Percentiles rank a stretch among this genome's conserved stretches.
phyloP scores from a whole-genome alignment of 1,140 invertebrate genomes.

The Ceratina calcarata region DNA sequence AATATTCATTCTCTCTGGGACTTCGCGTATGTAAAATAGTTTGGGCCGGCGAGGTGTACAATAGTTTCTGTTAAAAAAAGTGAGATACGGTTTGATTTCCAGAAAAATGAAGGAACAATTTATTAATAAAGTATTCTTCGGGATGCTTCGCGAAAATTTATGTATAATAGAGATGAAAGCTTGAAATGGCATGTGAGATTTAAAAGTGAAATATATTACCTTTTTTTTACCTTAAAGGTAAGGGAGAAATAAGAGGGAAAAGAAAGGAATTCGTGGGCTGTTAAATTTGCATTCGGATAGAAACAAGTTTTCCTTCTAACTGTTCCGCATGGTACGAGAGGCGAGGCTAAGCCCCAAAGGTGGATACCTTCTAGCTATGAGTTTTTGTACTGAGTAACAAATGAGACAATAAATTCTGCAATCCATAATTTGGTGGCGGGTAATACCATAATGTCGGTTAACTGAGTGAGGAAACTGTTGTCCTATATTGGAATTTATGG shows the following conservation, averaged over 20 bases:
- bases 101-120: too few relatives aligned
- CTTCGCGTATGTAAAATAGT: conserved; percentile 5
- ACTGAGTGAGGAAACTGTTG: conserved; percentile 18
- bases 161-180: not conserved
- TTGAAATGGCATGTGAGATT: not conserved
- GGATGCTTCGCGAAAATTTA: too few relatives aligned
- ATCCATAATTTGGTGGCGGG: conserved; percentile 15
- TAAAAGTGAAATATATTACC: too few relatives aligned
- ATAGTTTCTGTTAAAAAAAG: not conserved
- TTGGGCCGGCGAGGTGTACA: not conserved
- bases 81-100: not conserved
- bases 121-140: too few relatives aligned
- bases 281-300: conserved; percentile 21
- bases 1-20: not conserved
- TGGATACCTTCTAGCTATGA: conserved; percentile 14
- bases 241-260: not conserved
- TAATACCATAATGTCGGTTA: conserved; percentile 39
- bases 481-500: conserved; percentile 30
- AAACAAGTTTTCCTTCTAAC: conserved; percentile 9
- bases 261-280: not conserved
- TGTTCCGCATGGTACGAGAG: not conserved
- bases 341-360: not conserved
- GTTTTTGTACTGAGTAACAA: conserved; percentile 36
- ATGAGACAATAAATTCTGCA: conserved; percentile 28
- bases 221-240: too few relatives aligned